Evolutionary conservation across 2,888 invertebrate genomes (phyloP).

Genomic region (Polia nebulosa): DNA sequence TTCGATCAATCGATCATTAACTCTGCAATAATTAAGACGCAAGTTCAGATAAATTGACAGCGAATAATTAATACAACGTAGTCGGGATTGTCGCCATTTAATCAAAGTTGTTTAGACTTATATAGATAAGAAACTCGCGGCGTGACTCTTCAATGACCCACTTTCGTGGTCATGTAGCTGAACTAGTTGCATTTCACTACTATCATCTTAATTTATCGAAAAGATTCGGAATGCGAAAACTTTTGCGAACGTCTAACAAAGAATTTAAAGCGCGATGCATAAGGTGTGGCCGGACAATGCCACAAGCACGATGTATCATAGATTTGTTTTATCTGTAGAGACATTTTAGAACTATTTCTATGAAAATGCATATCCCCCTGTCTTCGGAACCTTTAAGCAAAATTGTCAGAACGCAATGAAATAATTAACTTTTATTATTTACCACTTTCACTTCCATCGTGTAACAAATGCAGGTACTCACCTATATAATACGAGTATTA

Average conservation of each 20-base stretch:
- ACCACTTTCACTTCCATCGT: conserved; percentile 6
- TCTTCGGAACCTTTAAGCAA: background rate
- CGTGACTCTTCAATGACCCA: conserved; percentile 74
- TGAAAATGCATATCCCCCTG: background rate
- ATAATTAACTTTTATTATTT: no score
- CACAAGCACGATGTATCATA: no score
- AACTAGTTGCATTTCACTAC: conserved; percentile 63
- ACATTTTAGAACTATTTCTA: background rate
- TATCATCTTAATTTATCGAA: conserved; percentile 24
- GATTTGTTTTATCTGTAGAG: background rate
- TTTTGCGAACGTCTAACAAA: background rate
- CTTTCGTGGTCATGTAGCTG: conserved; percentile 65
- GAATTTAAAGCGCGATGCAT: background rate
- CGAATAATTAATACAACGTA: conserved; percentile 35
- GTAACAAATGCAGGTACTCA: no score
- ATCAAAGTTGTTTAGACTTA: conserved; percentile 72
- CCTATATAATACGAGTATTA: background rate
- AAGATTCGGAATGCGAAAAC: background rate
- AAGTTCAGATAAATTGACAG: conserved; percentile 18
- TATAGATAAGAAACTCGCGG: conserved; percentile 73
- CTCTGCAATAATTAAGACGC: conserved; percentile 32
- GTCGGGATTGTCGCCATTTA: conserved; percentile 43
- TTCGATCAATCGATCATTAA: conserved; percentile 28
- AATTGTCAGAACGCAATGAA: no score
- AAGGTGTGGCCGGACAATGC: no score